phyloP scores from a whole-genome alignment of 2,888 invertebrate genomes.

The Mactromeris polynyma region DNA sequence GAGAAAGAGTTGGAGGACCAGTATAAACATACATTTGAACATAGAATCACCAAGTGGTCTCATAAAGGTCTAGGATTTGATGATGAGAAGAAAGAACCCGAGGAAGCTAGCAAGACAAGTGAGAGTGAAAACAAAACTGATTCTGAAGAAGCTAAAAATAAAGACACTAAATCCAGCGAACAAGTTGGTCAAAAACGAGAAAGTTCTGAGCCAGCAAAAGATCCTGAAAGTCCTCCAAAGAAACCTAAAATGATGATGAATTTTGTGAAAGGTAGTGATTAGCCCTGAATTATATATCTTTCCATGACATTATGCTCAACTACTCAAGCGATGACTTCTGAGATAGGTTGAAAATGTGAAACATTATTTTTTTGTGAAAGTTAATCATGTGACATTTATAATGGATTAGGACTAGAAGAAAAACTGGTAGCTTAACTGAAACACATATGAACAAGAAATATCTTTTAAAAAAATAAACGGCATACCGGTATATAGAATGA shows the following conservation, averaged over 20 bases:
- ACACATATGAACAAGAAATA: no score
- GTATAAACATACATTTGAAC: conserved; percentile 82
- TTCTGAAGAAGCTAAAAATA: conserved; percentile 51
- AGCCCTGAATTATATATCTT: neutral
- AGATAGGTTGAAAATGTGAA: no score
- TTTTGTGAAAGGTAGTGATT: conserved; percentile 81
- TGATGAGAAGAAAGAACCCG: conserved; percentile 49
- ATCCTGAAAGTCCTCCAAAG: conserved; percentile 52
- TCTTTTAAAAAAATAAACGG: no score
- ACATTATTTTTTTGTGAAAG: no score
- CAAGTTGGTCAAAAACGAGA: conserved; percentile 55
- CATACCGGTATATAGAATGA: no score
- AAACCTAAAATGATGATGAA: conserved; percentile 75
- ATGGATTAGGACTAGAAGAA: no score
- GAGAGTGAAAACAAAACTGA: conserved; percentile 44
- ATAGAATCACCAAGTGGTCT: conserved; percentile 78
- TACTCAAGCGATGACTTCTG: neutral
- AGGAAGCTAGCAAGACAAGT: conserved; percentile 29
- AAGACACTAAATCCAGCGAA: conserved; percentile 24
- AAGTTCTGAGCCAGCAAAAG: conserved; percentile 49
- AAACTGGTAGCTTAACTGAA: no score
- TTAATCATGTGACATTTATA: no score
- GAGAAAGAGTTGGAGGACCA: conserved; percentile 82
- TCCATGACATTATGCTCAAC: neutral
- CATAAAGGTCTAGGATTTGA: conserved; percentile 85